These are phyloP conservation scores for Crax fasciolata DNA, from an alignment of 2,797 vertebrate species.

Conservation along the genomic window DNA sequence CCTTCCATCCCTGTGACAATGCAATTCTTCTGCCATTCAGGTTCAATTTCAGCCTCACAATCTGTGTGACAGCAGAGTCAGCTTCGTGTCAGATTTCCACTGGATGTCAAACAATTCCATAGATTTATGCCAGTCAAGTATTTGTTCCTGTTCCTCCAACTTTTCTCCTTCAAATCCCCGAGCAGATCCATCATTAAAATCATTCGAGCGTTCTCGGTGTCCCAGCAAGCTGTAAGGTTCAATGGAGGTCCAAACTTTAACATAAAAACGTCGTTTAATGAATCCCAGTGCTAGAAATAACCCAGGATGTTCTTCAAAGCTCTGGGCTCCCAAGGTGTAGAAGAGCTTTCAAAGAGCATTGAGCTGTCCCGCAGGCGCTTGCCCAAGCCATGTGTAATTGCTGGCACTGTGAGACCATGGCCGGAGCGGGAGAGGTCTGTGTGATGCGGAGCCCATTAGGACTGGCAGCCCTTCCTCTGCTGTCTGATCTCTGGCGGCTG, in stretches of 20 bases:
- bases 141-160: not conserved
- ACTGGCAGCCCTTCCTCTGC: not conserved
- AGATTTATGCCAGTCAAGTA: slow-evolving; percentile 34
- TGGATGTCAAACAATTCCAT: slow-evolving; percentile 20
- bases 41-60: not conserved
- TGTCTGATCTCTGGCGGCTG: not conserved
- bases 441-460: not conserved
- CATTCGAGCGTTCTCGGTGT: not conserved
- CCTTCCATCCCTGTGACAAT: not conserved
- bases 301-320: slow-evolving; percentile 16
- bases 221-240: slow-evolving; percentile 33
- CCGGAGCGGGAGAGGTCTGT: not conserved
- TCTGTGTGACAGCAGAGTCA: not conserved
- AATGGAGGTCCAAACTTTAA: not conserved
- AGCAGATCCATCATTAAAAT: slow-evolving; percentile 46
- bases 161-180: not conserved
- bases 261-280: slow-evolving; percentile 6
- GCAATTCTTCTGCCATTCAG: not conserved
- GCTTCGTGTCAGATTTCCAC: not conserved
- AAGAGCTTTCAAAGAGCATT: not conserved
- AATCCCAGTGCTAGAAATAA: slow-evolving; percentile 37
- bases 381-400: not conserved
- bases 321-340: not conserved
- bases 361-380: not conserved
- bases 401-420: not conserved